Conservation (phyloP, 1,140 invertebrate genomes). For the Doryteuthis pealeii region DNA sequence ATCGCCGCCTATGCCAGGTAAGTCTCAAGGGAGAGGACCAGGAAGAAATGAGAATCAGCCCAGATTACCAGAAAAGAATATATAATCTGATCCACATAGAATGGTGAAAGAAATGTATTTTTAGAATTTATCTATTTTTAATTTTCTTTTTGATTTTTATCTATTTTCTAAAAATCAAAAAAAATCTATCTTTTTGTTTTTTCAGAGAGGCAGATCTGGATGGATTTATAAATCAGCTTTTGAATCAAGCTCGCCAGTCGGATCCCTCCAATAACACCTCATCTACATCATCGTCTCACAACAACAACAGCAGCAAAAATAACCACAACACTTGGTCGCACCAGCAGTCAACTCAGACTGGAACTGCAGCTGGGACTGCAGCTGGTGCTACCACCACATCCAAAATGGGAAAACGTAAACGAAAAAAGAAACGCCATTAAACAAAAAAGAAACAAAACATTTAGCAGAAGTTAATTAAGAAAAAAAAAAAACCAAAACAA, state of each 20-base stretch:
- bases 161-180: too few species aligned
- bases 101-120: too few species aligned
- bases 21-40: too few species aligned
- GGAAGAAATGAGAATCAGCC: too few species aligned
- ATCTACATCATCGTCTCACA: constrained; percentile 24
- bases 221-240: constrained; percentile 68
- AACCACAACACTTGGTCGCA: constrained; percentile 10
- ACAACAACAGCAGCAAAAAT: constrained; percentile 9
- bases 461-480: neutral
- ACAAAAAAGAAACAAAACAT: neutral
- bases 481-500: too few species aligned
- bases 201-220: constrained; percentile 68
- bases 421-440: constrained; percentile 1
- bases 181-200: constrained; percentile 14
- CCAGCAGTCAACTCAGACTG: neutral
- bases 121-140: too few species aligned
- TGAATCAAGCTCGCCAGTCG: constrained; percentile 52
- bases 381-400: neutral
- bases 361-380: neutral
- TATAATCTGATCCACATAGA: too few species aligned
- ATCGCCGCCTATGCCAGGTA: too few species aligned
- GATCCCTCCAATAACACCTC: too few species aligned
- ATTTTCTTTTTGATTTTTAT: too few species aligned
- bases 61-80: too few species aligned
- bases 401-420: neutral